Percentiles rank a stretch among this genome's conserved stretches.
Evolutionary conservation across 2,888 invertebrate species (phyloP).

Genomic region (Hemaris fuciformis): DNA sequence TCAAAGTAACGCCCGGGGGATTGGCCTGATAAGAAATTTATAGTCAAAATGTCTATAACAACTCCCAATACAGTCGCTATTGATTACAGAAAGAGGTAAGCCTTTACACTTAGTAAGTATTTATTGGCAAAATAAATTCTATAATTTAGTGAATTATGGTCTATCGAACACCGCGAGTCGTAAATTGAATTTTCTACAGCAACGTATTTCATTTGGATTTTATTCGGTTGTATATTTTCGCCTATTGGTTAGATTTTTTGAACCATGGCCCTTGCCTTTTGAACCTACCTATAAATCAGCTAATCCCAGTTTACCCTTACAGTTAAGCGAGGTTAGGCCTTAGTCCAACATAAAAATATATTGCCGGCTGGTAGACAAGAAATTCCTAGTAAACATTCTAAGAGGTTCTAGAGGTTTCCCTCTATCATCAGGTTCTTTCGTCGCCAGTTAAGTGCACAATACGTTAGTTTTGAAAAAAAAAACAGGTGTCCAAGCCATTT

Average conservation of each 20-base stretch:
- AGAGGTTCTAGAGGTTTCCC: too few species aligned
- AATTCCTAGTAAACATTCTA: too few species aligned
- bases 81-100: conserved; percentile 31
- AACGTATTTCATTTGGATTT: background rate
- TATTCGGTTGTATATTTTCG: background rate
- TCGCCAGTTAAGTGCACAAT: too few species aligned
- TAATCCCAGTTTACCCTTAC: too few species aligned
- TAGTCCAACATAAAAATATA: too few species aligned
- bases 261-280: background rate
- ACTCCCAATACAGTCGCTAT: conserved; percentile 29
- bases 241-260: background rate
- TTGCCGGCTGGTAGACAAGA: too few species aligned
- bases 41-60: conserved; percentile 31
- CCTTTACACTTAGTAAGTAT: conserved; percentile 32
- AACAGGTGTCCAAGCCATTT: too few species aligned
- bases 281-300: too few species aligned
- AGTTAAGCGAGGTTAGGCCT: too few species aligned
- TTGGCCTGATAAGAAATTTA: conserved; percentile 28
- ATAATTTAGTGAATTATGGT: conserved; percentile 30
- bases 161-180: conserved; percentile 28
- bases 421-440: too few species aligned
- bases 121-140: conserved; percentile 36
- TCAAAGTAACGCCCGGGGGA: conserved; percentile 27
- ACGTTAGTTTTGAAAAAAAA: too few species aligned
- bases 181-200: conserved; percentile 21